These are phyloP conservation scores for Lutraria rhynchaena DNA, from an alignment of 1,140 invertebrate genomes.

Conservation along the genomic window DNA sequence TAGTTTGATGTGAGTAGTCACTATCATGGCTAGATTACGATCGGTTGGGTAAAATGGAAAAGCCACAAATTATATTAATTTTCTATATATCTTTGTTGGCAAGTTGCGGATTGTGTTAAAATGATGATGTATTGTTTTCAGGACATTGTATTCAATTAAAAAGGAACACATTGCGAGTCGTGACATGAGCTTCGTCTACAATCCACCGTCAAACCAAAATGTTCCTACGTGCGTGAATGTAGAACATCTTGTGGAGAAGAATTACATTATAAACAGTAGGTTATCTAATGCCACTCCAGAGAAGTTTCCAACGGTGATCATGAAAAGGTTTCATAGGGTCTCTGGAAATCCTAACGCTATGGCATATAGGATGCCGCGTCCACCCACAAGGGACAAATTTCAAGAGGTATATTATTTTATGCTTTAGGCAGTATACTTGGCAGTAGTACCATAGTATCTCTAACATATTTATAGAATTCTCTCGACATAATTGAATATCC, in stretches of 20 bases:
- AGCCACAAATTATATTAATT: too few species aligned
- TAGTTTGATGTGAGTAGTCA: too few species aligned
- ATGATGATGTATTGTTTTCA: background rate
- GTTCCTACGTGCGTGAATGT: background rate
- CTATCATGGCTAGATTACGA: too few species aligned
- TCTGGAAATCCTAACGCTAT: background rate
- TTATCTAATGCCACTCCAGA: conserved; percentile 36
- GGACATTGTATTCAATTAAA: conserved; percentile 34
- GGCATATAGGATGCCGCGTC: conserved; percentile 50
- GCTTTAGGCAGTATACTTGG: background rate
- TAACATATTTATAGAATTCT: too few species aligned
- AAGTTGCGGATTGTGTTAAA: too few species aligned
- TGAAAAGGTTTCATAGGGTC: conserved; percentile 23
- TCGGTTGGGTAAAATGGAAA: too few species aligned
- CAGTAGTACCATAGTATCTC: background rate
- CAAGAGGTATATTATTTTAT: conserved; percentile 1
- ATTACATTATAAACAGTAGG: conserved; percentile 41
- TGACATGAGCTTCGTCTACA: conserved; percentile 23
- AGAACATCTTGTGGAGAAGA: conserved; percentile 48
- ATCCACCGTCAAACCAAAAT: background rate
- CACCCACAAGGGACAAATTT: conserved; percentile 22
- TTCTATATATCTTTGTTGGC: too few species aligned
- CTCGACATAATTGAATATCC: too few species aligned
- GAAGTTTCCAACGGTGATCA: conserved; percentile 47
- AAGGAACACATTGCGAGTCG: conserved; percentile 36